Percentiles rank a stretch among this genome's conserved stretches.
phyloP scores from a whole-genome alignment of 2,113 vertebrate species.

The Microtus ochrogaster region DNA sequence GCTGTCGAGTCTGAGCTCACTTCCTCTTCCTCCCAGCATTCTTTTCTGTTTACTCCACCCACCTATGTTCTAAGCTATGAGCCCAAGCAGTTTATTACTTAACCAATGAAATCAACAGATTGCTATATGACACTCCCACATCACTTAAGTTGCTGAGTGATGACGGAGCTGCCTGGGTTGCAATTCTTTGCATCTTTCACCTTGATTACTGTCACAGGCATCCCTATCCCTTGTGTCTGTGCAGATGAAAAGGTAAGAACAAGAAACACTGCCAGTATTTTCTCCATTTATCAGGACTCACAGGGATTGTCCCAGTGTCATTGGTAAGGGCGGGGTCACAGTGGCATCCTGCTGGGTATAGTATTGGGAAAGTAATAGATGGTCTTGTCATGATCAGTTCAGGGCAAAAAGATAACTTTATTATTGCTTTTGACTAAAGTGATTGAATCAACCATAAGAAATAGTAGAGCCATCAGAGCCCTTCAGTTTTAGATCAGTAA shows the following conservation, averaged over 20 bases:
- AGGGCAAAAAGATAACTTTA: not conserved
- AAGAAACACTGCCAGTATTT: not conserved
- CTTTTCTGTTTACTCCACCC: too few species aligned
- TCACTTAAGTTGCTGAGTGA: not conserved
- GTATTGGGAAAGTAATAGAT: not conserved
- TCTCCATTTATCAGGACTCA: not conserved
- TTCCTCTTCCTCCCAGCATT: too few species aligned
- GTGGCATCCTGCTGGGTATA: not conserved
- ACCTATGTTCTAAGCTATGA: too few species aligned
- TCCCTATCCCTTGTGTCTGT: not conserved
- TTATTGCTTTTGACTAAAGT: not conserved
- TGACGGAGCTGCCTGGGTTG: not conserved
- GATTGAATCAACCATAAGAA: not conserved
- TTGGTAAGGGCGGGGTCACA: not conserved
- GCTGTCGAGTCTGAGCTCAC: too few species aligned
- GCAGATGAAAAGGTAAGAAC: not conserved
- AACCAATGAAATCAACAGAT: too few species aligned
- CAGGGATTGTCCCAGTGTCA: rapidly evolving
- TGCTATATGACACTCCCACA: too few species aligned
- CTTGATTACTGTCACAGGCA: not conserved
- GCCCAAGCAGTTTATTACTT: too few species aligned
- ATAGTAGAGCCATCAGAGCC: not conserved
- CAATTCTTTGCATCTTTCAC: not conserved
- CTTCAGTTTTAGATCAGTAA: not conserved
- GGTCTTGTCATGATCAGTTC: not conserved